Evolutionary conservation across 92 coral and sea anemone species (phyloP), one percentile per base, ranked within the genome.

Genomic region (Bergia sp.): DNA sequence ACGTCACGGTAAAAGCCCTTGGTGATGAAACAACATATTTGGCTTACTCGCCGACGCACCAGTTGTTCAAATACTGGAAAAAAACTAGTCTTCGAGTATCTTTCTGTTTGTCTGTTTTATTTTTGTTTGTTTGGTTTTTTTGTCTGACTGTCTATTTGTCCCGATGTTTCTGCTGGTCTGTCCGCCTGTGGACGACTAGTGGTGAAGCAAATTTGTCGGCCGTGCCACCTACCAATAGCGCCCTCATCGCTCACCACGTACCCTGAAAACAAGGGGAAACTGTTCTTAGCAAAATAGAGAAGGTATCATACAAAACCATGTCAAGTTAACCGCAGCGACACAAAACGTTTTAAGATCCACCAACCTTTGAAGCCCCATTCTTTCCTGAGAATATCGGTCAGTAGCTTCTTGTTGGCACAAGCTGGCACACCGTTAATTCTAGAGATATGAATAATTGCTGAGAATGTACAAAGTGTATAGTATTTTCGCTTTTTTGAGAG

Each of bases 231-330:
- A 90, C 92, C 92, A 45, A 90, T 79, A 9, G 92, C 92, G 41
- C 92, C 92, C 69, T 90, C 92, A 64, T 90, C 92, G 40, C 92
- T 90, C 9, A 90, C 85, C 77, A 90, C 92, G 73, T 90, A 90
- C 45, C 92, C 92, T 90, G 76, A 13, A 49, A 79, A 79, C 53
- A 9, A 79, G 18, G 40, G 65, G 43, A n/a, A 9, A 8, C 57
- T n/a, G 36, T 47, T 78, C 38, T 44, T 6, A 72, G 76, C 39
- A 38, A 72, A 72, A 72, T 71, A 61, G 5, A 15, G 21, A 61
- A 15, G 18, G 23, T 12, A 37, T 38, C 2, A 75, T 40, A 38
- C 23, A 40, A 44, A 75, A 75, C 45, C 44, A 0, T 40, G 79
- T 3, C 50, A 75, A 5, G 50, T 74, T 37, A 20, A 74, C 42